Base-by-base conservation (phyloP, 2,888 invertebrate genomes). In the Hypena proboscidalis region DNA sequence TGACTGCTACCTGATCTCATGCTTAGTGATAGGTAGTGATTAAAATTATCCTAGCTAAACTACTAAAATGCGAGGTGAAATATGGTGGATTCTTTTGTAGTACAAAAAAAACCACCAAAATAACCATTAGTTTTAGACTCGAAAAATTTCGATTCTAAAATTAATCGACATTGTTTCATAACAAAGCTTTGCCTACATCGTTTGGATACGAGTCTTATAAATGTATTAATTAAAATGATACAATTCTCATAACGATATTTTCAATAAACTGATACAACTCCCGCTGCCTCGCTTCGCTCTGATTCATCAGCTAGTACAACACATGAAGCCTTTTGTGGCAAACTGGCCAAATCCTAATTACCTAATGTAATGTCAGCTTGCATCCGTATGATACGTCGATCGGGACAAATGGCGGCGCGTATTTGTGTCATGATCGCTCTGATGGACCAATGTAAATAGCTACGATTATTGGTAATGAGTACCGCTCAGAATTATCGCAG, bases 271-370 rank as follows among this genome's bases (percentile, higher is more conserved):
- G n/a, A n/a, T 10, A n/a, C 14, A 15, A 30, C 30, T 13, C 4
- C 8, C 23, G 8, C 17, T 22, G n/a, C n/a, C n/a, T n/a, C n/a
- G n/a, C 21, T 8, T 15, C 5, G 9, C 27, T 34, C 21, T 38
- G 13, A 48, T 45, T 41, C 44, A 60, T 57, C 42, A 50, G 26
- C 19, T 30, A 21, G 43, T 38, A 39, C 46, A 43, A 42, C 25
- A 30, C 41, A 45, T n/a, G n/a, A n/a, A n/a, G n/a, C n/a, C n/a
- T 53, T 47, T 42, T 26, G 45, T 45, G 53, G 54, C 40, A 15
- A n/a, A 42, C 37, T 35, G 27, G 15, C 30, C 15, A 61, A 58
- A 60, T 61, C 19, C 45, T 48, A 61, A 60, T 60, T 46, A 58
- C 36, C 36, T 51, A 50, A 61, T 41, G 40, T 38, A 38, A 45